Evolutionary conservation across 2,797 vertebrate species (phyloP).

Genomic region (Chrosomus eos): DNA sequence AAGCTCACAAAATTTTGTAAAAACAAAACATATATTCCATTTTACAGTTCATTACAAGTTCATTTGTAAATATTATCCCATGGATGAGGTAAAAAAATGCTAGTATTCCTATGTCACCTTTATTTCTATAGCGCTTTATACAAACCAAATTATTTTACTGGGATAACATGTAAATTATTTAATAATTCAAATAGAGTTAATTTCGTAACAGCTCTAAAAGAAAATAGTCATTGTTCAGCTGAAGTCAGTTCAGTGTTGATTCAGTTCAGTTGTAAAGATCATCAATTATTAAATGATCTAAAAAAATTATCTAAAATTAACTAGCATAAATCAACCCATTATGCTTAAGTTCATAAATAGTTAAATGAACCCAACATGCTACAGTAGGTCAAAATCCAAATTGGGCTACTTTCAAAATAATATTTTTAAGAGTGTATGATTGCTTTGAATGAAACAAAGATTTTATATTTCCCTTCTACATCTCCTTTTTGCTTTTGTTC

Average conservation of each 20-base stretch:
- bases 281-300: too few species aligned
- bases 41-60: not conserved
- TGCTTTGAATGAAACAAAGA: not conserved
- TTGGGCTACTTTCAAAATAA: not conserved
- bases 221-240: too few species aligned
- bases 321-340: not conserved
- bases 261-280: too few species aligned
- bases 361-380: not conserved
- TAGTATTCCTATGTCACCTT: not conserved
- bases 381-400: not conserved
- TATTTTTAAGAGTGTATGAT: not conserved
- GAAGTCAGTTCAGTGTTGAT: too few species aligned
- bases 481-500: not conserved
- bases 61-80: not conserved
- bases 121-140: too few species aligned
- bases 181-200: too few species aligned
- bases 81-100: not conserved
- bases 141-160: too few species aligned
- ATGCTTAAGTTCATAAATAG: too few species aligned
- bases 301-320: not conserved
- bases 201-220: too few species aligned
- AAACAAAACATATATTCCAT: not conserved
- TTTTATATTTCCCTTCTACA: not conserved
- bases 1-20: too few species aligned
- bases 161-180: too few species aligned